phyloP scores from a whole-genome alignment of 2,113 vertebrate species.

The Carassius carassius region DNA sequence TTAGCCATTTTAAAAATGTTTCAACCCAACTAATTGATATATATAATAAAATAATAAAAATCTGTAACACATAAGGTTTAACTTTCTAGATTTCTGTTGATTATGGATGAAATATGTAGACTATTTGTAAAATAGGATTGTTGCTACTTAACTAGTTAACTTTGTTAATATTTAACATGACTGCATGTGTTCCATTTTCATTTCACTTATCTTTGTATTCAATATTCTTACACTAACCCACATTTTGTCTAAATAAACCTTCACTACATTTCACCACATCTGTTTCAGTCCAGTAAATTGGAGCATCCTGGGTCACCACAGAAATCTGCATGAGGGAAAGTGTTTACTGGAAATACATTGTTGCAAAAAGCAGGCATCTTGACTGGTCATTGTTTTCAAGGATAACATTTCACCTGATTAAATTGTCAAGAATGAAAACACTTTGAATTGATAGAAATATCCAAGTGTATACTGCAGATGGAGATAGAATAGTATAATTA shows the following conservation, averaged over 20 bases:
- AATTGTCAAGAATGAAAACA: too few relatives aligned
- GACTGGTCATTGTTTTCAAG: background rate
- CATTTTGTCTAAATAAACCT: background rate
- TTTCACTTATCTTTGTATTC: background rate
- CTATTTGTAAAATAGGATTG: background rate
- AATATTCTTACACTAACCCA: constrained; percentile 18
- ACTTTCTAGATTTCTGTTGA: background rate
- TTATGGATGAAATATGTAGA: background rate
- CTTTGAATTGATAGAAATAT: too few relatives aligned
- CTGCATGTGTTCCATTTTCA: background rate
- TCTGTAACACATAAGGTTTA: background rate
- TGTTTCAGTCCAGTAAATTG: background rate
- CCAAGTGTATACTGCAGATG: background rate
- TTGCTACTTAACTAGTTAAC: background rate
- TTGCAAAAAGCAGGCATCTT: constrained; percentile 17
- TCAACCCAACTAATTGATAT: background rate
- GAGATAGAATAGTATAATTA: background rate
- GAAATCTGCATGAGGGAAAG: background rate
- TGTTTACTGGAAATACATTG: constrained; percentile 8
- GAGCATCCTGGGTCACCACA: constrained; percentile 7
- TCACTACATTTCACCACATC: background rate
- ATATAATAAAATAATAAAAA: background rate
- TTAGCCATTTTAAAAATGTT: background rate
- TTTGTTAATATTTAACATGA: background rate
- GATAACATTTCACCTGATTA: too few relatives aligned